Percentiles rank a stretch among this genome's conserved stretches.
Evolutionary conservation across 2,888 invertebrate genomes (phyloP).

Genomic region (Drosophila fulvimacula): DNA sequence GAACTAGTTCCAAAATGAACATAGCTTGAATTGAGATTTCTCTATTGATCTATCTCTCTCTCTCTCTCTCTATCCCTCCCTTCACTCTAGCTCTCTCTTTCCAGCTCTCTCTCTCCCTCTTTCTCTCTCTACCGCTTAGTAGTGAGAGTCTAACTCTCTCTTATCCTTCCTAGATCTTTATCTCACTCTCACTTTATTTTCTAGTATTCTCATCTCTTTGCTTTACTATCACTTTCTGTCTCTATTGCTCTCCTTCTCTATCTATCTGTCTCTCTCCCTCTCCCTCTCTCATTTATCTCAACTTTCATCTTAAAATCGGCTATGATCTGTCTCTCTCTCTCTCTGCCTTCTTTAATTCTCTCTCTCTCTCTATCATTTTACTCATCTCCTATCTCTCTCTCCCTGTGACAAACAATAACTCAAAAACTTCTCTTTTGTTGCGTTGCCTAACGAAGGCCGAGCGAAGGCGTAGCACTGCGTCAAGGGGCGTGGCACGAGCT

Average conservation of each 20-base stretch:
- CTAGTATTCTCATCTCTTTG: no score
- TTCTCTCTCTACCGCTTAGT: background rate
- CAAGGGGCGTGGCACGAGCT: background rate
- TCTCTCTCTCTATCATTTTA: background rate
- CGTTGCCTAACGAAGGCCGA: background rate
- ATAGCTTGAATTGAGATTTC: background rate
- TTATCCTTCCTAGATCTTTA: no score
- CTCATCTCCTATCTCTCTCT: background rate
- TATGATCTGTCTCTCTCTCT: background rate
- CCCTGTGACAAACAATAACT: slow-evolving; percentile 6
- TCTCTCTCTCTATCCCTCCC: background rate
- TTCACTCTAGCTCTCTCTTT: background rate
- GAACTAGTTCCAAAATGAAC: no score
- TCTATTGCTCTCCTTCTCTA: background rate
- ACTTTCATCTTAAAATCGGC: no score
- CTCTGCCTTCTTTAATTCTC: background rate
- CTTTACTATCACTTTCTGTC: no score
- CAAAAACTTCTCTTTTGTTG: slow-evolving; percentile 1
- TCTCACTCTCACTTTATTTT: no score
- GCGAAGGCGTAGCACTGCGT: background rate
- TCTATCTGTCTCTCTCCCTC: background rate
- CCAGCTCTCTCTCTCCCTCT: background rate
- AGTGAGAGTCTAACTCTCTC: no score
- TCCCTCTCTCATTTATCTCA: background rate
- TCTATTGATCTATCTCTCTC: no score